Conservation (phyloP, 2,113 vertebrate species). For the Nibea albiflora region DNA sequence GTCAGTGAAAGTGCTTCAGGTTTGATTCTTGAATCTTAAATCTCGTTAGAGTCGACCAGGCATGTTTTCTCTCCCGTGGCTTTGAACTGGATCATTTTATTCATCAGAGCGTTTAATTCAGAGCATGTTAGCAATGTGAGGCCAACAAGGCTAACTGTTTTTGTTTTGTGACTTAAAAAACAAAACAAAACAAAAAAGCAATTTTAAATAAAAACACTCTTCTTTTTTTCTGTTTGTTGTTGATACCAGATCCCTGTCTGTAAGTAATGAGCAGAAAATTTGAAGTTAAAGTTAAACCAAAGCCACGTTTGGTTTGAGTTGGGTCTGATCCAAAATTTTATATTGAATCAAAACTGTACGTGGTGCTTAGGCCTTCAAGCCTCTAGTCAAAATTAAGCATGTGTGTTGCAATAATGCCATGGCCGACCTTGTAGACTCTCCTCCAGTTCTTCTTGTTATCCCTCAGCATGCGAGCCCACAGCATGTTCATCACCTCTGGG, state of each 20-base stretch:
- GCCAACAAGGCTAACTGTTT: not conserved
- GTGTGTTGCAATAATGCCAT: slow-evolving; percentile 1
- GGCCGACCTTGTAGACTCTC: slow-evolving; percentile 97
- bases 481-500: slow-evolving; percentile 99
- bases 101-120: not conserved
- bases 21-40: not conserved
- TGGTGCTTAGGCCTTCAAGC: not conserved
- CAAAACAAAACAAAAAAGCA: not conserved
- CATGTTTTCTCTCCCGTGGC: not conserved
- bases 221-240: not conserved
- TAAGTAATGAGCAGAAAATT: not conserved
- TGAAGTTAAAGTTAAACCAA: not conserved
- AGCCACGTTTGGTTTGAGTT: slow-evolving; percentile 3
- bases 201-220: not conserved
- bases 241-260: not conserved
- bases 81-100: not conserved
- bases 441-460: slow-evolving; percentile 99
- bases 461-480: slow-evolving; percentile 97
- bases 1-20: not conserved
- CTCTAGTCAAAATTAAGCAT: slow-evolving; percentile 8
- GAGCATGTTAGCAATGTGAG: not conserved
- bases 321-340: not conserved
- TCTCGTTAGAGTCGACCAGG: not conserved
- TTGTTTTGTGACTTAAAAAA: not conserved
- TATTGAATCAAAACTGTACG: slow-evolving; percentile 19